Evolutionary conservation across 1,140 invertebrate species (phyloP).

Genomic region (Achatina immaculata): DNA sequence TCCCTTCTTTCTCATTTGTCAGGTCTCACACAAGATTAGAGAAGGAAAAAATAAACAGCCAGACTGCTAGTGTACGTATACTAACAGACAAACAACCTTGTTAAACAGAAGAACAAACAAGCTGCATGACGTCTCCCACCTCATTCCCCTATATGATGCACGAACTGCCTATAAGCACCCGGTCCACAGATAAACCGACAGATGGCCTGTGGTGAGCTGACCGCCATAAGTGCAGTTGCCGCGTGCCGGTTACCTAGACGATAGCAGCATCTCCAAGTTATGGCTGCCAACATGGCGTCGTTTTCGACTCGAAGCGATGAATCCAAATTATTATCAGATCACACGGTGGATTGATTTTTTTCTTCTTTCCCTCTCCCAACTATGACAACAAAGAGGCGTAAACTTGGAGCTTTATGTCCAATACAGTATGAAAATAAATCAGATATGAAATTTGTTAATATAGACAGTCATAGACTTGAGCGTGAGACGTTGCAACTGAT

Average conservation of each 20-base stretch:
- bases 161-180: neutral
- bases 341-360: no score
- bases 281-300: neutral
- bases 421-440: no score
- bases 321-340: no score
- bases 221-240: neutral
- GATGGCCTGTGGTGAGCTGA: neutral
- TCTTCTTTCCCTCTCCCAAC: no score
- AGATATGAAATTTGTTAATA: no score
- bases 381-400: no score
- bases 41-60: neutral
- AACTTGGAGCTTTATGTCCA: no score
- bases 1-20: neutral
- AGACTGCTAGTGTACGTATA: neutral
- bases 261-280: slow-evolving; percentile 5
- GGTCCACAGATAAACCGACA: slow-evolving; percentile 8
- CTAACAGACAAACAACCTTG: neutral
- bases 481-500: no score
- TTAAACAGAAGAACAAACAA: neutral
- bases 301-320: neutral
- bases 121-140: neutral
- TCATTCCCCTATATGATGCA: neutral
- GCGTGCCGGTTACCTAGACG: slow-evolving; percentile 24
- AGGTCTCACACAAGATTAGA: neutral
- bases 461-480: no score